Evolutionary conservation across 2,888 invertebrate genomes (phyloP), one percentile per base, ranked within the genome.

Genomic region (Pandemis cinnamomeana): DNA sequence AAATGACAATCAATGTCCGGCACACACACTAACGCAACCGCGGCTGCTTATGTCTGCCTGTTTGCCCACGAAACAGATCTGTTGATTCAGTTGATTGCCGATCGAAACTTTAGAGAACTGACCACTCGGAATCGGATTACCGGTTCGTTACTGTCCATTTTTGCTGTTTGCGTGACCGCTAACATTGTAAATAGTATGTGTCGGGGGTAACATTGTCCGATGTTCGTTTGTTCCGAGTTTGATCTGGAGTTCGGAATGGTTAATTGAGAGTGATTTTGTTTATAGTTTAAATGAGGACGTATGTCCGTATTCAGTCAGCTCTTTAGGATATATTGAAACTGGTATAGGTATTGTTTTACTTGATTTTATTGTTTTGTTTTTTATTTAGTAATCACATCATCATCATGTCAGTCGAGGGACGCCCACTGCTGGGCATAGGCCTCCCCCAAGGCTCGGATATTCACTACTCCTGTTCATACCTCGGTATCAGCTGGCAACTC

Each of bases 401-500:
- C 20, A 20, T 20, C 20, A 20, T 20, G 20, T 20, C 20, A 20
- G 20, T 1, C 20, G 20, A 20, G 1, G 20, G 20, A 20, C 20
- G 20, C 1, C 1, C 1, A 20, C 20, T 20, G 1, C 20, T 20
- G 20, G 20, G 1, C 20, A 20, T 20, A 20, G 20, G 20, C 20
- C 20, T 20, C 20, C 20, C 20, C 20, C 20, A 20, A 20, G 20
- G 20, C 20, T 20, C 20, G n/a, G n/a, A 27, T 27, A 27, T 27
- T 27, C 2, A 27, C 27, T 27, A 27, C 27, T 27, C 27, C 27
- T 27, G 27, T 27, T 2, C n/a, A 36, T 61, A 95, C 96, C 92
- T 96, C 96, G 71, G 96, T 96, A 84, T 96, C 96, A 64, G 96
- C 96, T 48, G 96, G 96, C 68, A 96, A 83, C 79, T 96, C 96